Conservation (phyloP, 1,140 invertebrate species). For the Philotrypesis tridentata region DNA sequence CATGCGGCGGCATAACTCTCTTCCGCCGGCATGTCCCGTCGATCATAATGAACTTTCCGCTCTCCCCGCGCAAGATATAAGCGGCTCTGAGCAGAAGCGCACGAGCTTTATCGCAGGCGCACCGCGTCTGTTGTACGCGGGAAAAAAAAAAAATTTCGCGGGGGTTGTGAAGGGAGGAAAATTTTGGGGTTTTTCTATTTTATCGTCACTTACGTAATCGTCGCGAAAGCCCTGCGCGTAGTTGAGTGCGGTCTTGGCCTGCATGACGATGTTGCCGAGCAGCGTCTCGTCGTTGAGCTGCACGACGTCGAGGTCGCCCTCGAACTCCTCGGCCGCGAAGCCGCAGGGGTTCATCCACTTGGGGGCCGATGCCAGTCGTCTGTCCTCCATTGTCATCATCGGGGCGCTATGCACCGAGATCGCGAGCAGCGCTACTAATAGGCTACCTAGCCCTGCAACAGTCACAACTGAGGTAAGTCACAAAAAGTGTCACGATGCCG, state of each 20-base stretch:
- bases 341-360: conserved; percentile 77
- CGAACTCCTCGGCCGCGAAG: conserved; percentile 63
- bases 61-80: no score
- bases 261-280: conserved; percentile 69
- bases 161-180: no score
- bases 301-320: conserved; percentile 61
- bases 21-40: conserved; percentile 56
- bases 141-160: conserved; percentile 31
- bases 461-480: no score
- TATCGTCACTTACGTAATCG: conserved; percentile 73
- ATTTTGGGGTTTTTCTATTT: no score
- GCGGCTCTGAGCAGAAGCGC: no score
- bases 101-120: no score
- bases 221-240: conserved; percentile 72
- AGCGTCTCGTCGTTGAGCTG: conserved; percentile 67
- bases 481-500: no score
- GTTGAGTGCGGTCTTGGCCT: conserved; percentile 71
- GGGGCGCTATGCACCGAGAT: conserved; percentile 66
- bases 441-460: conserved; percentile 67
- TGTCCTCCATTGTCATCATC: conserved; percentile 61
- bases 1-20: conserved; percentile 58
- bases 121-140: no score
- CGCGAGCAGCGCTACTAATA: conserved; percentile 62
- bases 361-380: conserved; percentile 58
- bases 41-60: conserved; percentile 30